A percentile compares a stretch with the other conserved stretches of the same genome.
Conservation (phyloP, 2,888 invertebrate genomes). For the Cerastis rubricosa region DNA sequence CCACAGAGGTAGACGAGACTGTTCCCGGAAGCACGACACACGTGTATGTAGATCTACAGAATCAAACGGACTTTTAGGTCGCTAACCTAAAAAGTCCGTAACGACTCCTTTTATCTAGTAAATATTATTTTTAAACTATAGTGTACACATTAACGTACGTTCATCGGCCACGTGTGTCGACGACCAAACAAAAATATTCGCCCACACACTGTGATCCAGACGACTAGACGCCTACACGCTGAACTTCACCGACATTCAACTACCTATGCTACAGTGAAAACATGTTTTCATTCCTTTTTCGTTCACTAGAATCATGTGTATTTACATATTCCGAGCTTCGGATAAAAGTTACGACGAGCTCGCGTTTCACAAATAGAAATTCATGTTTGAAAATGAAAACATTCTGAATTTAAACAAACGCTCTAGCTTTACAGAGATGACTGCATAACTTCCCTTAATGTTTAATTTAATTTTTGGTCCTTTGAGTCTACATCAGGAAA, state of each 20-base stretch:
- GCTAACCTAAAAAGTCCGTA: background rate
- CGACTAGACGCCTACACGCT: conserved; percentile 65
- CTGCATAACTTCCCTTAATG: background rate
- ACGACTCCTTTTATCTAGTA: conserved; percentile 44
- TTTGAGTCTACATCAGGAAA: conserved; percentile 24
- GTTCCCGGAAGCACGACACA: conserved; percentile 67
- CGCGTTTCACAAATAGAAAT: conserved; percentile 17
- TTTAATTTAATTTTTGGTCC: background rate
- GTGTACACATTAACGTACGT: conserved; percentile 55
- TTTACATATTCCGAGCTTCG: conserved; percentile 46
- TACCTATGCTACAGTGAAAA: conserved; percentile 43
- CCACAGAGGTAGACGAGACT: conserved; percentile 46
- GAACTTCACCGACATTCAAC: conserved; percentile 54
- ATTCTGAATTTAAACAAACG: background rate
- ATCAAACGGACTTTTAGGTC: conserved; percentile 9
- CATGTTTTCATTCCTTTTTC: conserved; percentile 47
- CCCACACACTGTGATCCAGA: conserved; percentile 65
- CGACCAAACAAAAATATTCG: conserved; percentile 67
- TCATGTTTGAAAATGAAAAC: conserved; percentile 19
- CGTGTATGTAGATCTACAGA: conserved; percentile 35
- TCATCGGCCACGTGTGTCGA: conserved; percentile 60
- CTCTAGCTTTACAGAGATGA: background rate
- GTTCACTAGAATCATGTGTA: conserved; percentile 37
- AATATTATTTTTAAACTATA: conserved; percentile 43
- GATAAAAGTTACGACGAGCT: conserved; percentile 16